Conservation (phyloP, 2,888 invertebrate genomes). For the Philereme transversata region DNA sequence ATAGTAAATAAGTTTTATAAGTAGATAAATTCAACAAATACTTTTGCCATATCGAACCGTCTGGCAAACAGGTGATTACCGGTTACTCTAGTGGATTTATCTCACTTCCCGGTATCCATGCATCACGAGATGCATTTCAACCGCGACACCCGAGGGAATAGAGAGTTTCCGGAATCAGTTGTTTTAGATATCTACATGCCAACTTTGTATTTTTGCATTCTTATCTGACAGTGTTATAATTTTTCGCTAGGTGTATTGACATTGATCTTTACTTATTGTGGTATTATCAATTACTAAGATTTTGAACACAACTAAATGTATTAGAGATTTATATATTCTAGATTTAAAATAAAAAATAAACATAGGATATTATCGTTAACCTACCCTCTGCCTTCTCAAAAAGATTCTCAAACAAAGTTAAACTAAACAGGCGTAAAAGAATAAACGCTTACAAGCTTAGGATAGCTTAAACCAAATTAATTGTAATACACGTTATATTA, state of each 20-base stretch:
- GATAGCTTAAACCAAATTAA: conserved; percentile 67
- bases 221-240: conserved; percentile 41
- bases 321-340: too few species aligned
- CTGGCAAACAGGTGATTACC: conserved; percentile 66
- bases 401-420: not conserved
- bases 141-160: conserved; percentile 53
- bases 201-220: conserved; percentile 39
- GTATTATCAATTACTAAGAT: too few species aligned
- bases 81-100: conserved; percentile 58
- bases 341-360: too few species aligned
- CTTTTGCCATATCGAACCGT: conserved; percentile 33
- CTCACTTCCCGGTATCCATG: conserved; percentile 70
- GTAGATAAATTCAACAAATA: not conserved
- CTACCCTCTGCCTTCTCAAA: not conserved
- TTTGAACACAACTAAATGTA: too few species aligned
- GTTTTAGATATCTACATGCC: conserved; percentile 45
- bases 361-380: too few species aligned
- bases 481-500: conserved; percentile 73
- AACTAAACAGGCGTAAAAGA: not conserved
- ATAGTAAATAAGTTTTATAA: too few species aligned
- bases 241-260: not conserved
- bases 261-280: too few species aligned
- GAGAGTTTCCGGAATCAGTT: conserved; percentile 28
- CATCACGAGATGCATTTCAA: conserved; percentile 70
- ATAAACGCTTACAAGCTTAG: conserved; percentile 38